Conservation (phyloP, 2,797 vertebrate genomes). For the Hypotaenidia philippensis region DNA sequence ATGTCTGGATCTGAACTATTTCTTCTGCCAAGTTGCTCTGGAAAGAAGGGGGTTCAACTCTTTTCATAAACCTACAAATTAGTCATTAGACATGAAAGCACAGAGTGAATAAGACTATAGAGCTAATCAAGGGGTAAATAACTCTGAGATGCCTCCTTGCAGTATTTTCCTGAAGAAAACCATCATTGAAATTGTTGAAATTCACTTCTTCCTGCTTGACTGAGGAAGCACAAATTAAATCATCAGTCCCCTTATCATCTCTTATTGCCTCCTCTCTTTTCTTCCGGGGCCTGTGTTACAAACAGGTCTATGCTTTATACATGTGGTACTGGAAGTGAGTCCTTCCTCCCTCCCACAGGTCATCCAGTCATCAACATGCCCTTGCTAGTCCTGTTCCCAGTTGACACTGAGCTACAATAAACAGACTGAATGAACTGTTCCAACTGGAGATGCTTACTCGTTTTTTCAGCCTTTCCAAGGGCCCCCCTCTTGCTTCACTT, state of each 20-base stretch:
- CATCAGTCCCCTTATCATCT: neutral
- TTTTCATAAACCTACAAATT: conserved; percentile 23
- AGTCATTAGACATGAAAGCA: conserved; percentile 25
- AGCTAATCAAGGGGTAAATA: conserved; percentile 55
- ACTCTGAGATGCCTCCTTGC: conserved; percentile 31
- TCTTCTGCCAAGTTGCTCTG: conserved; percentile 20
- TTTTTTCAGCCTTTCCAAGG: neutral
- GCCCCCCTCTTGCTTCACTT: neutral
- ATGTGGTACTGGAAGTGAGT: neutral
- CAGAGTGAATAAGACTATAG: neutral
- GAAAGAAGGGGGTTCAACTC: neutral
- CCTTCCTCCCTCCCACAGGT: neutral
- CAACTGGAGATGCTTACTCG: neutral
- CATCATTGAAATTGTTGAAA: conserved; percentile 14
- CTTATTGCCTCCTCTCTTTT: neutral
- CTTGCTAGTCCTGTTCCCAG: neutral
- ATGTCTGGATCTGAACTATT: neutral
- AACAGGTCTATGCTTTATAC: neutral
- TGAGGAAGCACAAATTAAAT: conserved; percentile 34
- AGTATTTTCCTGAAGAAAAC: conserved; percentile 44
- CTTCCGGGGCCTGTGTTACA: neutral
- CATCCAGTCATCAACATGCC: neutral
- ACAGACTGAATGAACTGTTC: neutral
- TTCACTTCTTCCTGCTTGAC: conserved; percentile 27
- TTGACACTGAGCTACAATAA: neutral